Evolutionary conservation across 2,113 vertebrate genomes (phyloP), one percentile per base, ranked within the genome.

Genomic region (Semnopithecus entellus): DNA sequence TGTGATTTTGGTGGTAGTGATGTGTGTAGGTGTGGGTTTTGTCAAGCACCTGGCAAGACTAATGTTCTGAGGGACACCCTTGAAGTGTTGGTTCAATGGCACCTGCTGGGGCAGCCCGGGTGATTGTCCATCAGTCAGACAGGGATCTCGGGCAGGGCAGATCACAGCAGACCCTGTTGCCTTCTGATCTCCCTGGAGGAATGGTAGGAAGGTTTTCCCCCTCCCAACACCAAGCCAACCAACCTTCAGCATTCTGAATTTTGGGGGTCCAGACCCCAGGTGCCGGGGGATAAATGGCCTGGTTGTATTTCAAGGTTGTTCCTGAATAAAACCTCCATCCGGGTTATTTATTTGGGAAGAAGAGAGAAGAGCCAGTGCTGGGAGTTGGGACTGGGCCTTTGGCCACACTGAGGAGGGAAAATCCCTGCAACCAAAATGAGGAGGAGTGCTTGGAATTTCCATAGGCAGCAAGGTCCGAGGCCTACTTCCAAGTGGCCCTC

Each of bases 111-210:
- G 32, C 43, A 35, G 64, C 72, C 52, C 1, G 0, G 18, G 2
- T 6, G 38, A 16, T 48, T 13, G 1, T 43, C 27, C n/a, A 6
- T 3, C 0, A 0, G 68, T 45, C 80, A 20, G 50, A 7, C 3
- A 9, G 66, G 55, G 38, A 10, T 16, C 20, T 13, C 12, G 84
- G 32, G 13, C 18, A 1, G 57, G 59, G 57, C 5, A 14, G 23
- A 22, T 20, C 8, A 43, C 5, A 5, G 43, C 23, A n/a, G 27
- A 22, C 50, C 18, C 70, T 1, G 30, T n/a, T 18, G 5, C 20
- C 38, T 45, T 86, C 61, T 68, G 32, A 4, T 27, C 20, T 10
- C n/a, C 35, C 83, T 68, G 52, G 23, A 68, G 22, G 8, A 23
- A 30, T 3, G 25, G 30, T 12, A 78, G 20, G 25, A 8, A 20